Conservation (phyloP, 2,797 vertebrate species). For the Spea hammondii region DNA sequence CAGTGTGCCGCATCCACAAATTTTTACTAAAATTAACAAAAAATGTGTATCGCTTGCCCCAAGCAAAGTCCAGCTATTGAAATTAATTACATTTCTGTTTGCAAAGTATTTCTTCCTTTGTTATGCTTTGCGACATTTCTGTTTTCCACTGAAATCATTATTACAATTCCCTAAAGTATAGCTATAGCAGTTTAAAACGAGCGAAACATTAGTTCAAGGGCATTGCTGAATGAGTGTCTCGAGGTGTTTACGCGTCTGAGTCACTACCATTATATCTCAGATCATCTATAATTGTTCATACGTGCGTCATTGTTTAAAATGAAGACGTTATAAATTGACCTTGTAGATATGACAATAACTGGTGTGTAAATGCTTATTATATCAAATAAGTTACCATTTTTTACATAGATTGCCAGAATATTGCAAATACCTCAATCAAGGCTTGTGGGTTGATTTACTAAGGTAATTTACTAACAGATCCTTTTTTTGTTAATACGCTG, state of each 20-base stretch:
- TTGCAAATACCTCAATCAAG: neutral
- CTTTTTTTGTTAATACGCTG: too few species aligned
- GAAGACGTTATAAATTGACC: constrained; percentile 1
- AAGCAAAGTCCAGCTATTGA: neutral
- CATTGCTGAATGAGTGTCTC: neutral
- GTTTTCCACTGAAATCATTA: neutral
- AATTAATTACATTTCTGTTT: neutral
- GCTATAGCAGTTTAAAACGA: neutral
- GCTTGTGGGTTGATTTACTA: too few species aligned
- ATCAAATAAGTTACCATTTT: neutral
- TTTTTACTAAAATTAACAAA: too few species aligned
- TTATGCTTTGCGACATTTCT: neutral
- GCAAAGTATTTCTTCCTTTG: neutral
- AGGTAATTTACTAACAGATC: too few species aligned
- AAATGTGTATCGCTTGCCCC: too few species aligned
- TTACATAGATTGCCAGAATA: neutral
- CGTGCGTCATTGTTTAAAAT: constrained; percentile 4
- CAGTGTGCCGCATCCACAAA: too few species aligned
- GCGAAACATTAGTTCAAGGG: constrained; percentile 30
- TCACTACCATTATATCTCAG: constrained; percentile 5
- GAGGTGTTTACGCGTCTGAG: neutral
- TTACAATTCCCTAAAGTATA: neutral
- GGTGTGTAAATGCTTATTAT: neutral
- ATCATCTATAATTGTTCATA: constrained; percentile 17
- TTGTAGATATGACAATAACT: neutral